Evolutionary conservation across 2,888 invertebrate species (phyloP).

Genomic region (Archips crataeganus): DNA sequence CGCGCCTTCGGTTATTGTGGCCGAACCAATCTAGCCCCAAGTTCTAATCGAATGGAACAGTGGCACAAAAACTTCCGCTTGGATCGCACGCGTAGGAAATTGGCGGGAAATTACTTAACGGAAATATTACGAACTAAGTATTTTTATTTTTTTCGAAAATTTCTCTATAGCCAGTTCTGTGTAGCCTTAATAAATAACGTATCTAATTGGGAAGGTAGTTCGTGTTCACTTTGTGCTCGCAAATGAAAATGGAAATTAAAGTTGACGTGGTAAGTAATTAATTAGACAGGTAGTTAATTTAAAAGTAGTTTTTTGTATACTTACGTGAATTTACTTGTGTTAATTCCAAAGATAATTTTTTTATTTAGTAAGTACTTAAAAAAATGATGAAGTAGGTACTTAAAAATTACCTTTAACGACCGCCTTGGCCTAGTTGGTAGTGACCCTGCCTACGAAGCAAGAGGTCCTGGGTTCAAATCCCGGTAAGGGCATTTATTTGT

Average conservation of each 20-base stretch:
- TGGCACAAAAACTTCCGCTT: conserved; percentile 56
- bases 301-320: background rate
- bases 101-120: conserved; percentile 51
- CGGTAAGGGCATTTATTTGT: too few relatives aligned
- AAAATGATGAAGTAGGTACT: too few relatives aligned
- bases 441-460: too few relatives aligned
- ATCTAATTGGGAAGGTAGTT: conserved; percentile 13
- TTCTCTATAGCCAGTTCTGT: background rate
- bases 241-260: conserved; percentile 70
- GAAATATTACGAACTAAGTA: background rate
- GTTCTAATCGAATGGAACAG: conserved; percentile 50
- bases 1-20: conserved; percentile 26
- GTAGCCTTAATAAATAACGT: background rate
- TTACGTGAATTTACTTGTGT: too few relatives aligned
- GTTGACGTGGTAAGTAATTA: conserved; percentile 75
- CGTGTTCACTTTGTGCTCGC: conserved; percentile 31
- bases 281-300: background rate
- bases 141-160: background rate
- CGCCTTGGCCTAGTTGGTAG: too few relatives aligned
- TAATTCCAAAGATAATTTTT: too few relatives aligned
- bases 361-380: too few relatives aligned
- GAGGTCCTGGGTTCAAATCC: too few relatives aligned
- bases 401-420: too few relatives aligned
- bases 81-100: conserved; percentile 54
- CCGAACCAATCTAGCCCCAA: conserved; percentile 30